A percentile compares a stretch with the other conserved stretches of the same genome.
phyloP scores from a whole-genome alignment of 1,140 invertebrate genomes.

The Ladona fulva region DNA sequence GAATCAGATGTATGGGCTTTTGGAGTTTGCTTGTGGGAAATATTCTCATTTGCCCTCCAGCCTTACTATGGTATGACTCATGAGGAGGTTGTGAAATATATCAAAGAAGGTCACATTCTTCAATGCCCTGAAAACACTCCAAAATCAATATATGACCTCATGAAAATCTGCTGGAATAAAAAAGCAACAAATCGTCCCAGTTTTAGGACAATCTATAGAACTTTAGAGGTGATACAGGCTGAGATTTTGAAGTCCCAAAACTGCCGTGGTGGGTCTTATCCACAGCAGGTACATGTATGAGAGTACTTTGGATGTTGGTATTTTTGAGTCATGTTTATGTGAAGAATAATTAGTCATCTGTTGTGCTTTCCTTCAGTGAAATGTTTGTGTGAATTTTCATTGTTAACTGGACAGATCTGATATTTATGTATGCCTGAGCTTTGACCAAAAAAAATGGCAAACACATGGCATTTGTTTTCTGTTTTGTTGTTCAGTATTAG shows the following conservation, averaged over 20 bases:
- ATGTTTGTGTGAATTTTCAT: background rate
- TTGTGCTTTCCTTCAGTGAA: constrained; percentile 12
- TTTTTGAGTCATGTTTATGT: background rate
- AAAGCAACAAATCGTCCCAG: constrained; percentile 74
- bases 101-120: constrained; percentile 83
- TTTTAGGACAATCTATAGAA: constrained; percentile 65
- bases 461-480: no score
- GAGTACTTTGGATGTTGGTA: background rate
- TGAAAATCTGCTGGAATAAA: constrained; percentile 87
- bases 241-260: constrained; percentile 37
- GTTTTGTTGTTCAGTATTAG: no score
- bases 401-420: no score
- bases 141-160: constrained; percentile 79
- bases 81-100: constrained; percentile 86
- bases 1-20: constrained; percentile 93
- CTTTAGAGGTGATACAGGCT: constrained; percentile 52
- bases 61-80: constrained; percentile 93
- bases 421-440: no score
- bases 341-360: background rate
- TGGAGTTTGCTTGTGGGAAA: constrained; percentile 88
- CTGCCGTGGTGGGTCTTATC: constrained; percentile 13
- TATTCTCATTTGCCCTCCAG: constrained; percentile 86
- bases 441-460: no score
- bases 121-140: constrained; percentile 84
- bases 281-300: constrained; percentile 20